Conservation (phyloP, 2,888 invertebrate genomes). For the Heliconius charithonia region DNA sequence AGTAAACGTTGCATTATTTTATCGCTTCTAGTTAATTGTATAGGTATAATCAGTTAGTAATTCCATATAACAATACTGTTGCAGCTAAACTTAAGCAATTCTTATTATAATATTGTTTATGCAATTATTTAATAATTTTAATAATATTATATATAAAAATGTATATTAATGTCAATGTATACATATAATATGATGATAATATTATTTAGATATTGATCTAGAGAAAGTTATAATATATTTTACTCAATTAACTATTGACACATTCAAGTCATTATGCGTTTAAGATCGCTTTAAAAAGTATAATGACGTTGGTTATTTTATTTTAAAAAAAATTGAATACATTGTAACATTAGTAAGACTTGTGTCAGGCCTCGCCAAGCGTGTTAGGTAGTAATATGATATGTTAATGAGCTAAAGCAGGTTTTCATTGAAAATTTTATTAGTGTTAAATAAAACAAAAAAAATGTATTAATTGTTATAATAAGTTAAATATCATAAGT, state of each 20-base stretch:
- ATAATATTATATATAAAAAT: slow-evolving; percentile 4
- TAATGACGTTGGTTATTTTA: neutral
- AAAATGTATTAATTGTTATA: too few relatives aligned
- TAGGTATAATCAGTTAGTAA: slow-evolving; percentile 1
- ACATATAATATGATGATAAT: neutral
- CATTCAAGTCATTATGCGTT: neutral
- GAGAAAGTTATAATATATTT: neutral
- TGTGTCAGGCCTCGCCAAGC: slow-evolving; percentile 25
- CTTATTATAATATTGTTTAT: neutral
- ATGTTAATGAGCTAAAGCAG: slow-evolving; percentile 13
- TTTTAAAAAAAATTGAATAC: neutral
- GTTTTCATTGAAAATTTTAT: slow-evolving; percentile 3
- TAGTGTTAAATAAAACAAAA: neutral
- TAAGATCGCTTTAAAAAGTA: neutral
- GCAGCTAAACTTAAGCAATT: slow-evolving; percentile 17
- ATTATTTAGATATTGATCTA: neutral
- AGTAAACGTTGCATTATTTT: slow-evolving; percentile 14
- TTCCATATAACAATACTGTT: neutral
- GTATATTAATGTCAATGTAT: neutral
- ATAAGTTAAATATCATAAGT: too few relatives aligned
- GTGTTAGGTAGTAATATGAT: slow-evolving; percentile 27
- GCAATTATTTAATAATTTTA: slow-evolving; percentile 4
- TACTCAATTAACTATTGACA: neutral
- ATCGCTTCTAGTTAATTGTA: slow-evolving; percentile 21
- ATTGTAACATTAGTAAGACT: slow-evolving; percentile 15